Base-by-base conservation (phyloP, 2,113 vertebrate genomes). In the Alouatta palliata region DNA sequence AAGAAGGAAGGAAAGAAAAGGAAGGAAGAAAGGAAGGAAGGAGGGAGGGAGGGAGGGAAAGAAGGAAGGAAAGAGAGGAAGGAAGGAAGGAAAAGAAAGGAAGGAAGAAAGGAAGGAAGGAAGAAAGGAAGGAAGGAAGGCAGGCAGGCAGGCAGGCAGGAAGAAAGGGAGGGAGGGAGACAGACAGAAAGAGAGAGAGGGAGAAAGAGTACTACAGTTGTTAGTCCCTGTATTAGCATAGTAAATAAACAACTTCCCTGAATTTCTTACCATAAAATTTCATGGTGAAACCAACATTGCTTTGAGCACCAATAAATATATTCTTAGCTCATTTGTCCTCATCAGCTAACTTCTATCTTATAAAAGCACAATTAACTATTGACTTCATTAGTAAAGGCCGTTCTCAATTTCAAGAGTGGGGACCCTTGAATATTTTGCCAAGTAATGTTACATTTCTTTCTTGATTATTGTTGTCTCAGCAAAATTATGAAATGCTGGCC, bases 331-430 rank as follows among this genome's bases (percentile, higher is more conserved):
- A 61, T 70, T 83, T 75, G 52, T 66, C 47, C 92, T 90, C 32
- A 4, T 75, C 64, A 56, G 45, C 89, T 77, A 90, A 40, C 13
- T 47, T 82, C 0, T 10, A 19, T 83, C 66, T 75, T 37, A 68
- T 52, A 77, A 86, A 90, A 93, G 27, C 11, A 27, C 2, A 76
- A 47, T 47, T 82, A 81, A 11, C n/a, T 43, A 54, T 35, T 61
- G 13, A 85, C 56, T 92, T 45, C 61, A 80, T 94, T 43, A 49
- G 77, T 81, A 68, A 88, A 96, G 76, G 47, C 8, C 80, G 3
- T 92, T 85, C 94, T 71, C 49, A 85, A 32, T 81, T 73, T 80
- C 30, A 71, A 89, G 68, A n/a, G 32, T 30, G 3, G 20, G 35
- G 17, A 23, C 47, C 68, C 45, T 56, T 45, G 4, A 70, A 93